phyloP scores from a whole-genome alignment of 2,888 invertebrate species.

The Heliconius cydno region DNA sequence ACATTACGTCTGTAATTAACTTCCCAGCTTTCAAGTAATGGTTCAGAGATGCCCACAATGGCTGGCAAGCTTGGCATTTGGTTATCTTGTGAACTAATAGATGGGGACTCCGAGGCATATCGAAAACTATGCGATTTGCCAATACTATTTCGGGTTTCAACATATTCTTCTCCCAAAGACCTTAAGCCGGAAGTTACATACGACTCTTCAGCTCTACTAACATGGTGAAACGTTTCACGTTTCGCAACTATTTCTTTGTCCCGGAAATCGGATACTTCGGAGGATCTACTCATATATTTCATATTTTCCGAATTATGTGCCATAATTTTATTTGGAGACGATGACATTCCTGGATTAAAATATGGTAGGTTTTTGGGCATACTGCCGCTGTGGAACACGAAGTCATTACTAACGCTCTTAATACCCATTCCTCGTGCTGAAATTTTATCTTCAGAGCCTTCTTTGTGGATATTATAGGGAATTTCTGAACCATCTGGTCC shows the following conservation, averaged over 20 bases:
- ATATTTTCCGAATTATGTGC: constrained; percentile 76
- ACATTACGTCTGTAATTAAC: constrained; percentile 78
- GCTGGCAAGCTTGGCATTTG: constrained; percentile 81
- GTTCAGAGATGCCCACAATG: constrained; percentile 80
- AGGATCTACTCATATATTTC: constrained; percentile 66
- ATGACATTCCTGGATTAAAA: constrained; percentile 70
- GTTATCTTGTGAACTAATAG: constrained; percentile 77
- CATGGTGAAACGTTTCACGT: constrained; percentile 62
- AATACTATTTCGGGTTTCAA: constrained; percentile 82
- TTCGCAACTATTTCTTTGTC: constrained; percentile 66
- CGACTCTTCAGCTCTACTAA: constrained; percentile 69
- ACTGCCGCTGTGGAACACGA: constrained; percentile 71
- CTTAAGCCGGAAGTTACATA: constrained; percentile 68
- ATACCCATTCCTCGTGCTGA: constrained; percentile 66
- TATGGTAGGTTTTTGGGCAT: constrained; percentile 78
- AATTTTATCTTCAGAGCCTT: constrained; percentile 51
- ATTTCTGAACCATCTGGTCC: constrained; percentile 63
- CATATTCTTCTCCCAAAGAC: constrained; percentile 75
- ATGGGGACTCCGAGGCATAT: constrained; percentile 80
- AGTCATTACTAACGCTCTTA: constrained; percentile 68
- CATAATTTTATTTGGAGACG: constrained; percentile 73
- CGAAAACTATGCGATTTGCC: constrained; percentile 90
- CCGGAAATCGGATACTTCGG: constrained; percentile 69
- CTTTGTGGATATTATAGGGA: constrained; percentile 65
- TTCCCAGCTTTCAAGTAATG: constrained; percentile 80